phyloP scores from a whole-genome alignment of 1,140 invertebrate genomes.

The Argopecten irradians region DNA sequence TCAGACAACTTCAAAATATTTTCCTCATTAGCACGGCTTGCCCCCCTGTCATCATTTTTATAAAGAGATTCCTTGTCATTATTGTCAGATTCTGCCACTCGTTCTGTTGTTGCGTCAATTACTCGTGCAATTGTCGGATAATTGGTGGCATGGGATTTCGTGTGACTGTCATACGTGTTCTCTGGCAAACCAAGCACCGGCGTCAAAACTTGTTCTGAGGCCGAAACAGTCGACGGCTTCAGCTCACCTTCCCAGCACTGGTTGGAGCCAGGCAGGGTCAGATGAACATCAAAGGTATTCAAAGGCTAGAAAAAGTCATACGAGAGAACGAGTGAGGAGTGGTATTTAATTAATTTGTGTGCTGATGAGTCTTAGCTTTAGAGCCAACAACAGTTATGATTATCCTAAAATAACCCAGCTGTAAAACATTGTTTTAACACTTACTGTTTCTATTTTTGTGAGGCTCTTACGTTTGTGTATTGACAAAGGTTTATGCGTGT shows the following conservation, averaged over 20 bases:
- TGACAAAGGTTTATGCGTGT: too few relatives aligned
- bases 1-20: background rate
- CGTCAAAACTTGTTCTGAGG: background rate
- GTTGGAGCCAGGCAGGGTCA: background rate
- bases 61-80: background rate
- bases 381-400: too few relatives aligned
- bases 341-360: too few relatives aligned
- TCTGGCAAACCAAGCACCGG: background rate
- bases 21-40: background rate
- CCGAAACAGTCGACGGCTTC: background rate
- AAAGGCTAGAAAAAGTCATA: background rate
- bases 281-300: background rate
- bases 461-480: too few relatives aligned
- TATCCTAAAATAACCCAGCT: too few relatives aligned
- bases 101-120: background rate
- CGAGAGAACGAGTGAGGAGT: too few relatives aligned
- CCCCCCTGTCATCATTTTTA: background rate
- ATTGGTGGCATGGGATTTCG: background rate
- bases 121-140: background rate
- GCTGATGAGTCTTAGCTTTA: too few relatives aligned
- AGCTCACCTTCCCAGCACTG: background rate
- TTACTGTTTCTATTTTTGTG: too few relatives aligned
- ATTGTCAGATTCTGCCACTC: background rate
- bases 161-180: background rate
- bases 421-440: too few relatives aligned